phyloP scores from a whole-genome alignment of 2,113 vertebrate genomes.

The Strigops habroptila region DNA sequence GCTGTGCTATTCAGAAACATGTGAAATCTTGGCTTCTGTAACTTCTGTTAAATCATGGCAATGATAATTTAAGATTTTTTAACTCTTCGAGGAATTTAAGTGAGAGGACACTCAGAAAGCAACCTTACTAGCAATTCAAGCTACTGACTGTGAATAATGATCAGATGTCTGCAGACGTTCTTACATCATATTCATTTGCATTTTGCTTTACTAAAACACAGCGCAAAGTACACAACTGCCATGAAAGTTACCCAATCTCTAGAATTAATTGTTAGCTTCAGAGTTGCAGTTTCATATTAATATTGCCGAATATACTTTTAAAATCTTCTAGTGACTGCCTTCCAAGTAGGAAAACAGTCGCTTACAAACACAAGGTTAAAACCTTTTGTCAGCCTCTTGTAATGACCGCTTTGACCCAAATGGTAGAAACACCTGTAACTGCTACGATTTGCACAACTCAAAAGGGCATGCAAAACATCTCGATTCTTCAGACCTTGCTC shows the following conservation, averaged over 20 bases:
- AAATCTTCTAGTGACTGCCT: background rate
- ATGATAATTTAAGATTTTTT: background rate
- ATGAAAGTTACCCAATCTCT: background rate
- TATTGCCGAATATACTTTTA: background rate
- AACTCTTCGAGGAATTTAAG: background rate
- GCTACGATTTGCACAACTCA: background rate
- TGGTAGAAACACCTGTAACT: background rate
- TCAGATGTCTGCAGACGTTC: background rate
- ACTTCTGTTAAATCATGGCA: background rate
- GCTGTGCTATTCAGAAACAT: background rate
- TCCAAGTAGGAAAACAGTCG: background rate
- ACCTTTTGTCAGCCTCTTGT: background rate
- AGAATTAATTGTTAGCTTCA: background rate
- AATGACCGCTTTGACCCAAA: background rate
- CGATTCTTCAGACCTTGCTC: background rate
- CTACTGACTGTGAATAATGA: background rate
- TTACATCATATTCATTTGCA: background rate
- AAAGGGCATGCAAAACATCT: rapidly evolving
- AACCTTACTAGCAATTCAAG: background rate
- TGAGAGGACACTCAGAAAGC: background rate
- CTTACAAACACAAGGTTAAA: background rate
- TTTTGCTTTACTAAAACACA: conserved; percentile 15
- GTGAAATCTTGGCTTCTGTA: background rate
- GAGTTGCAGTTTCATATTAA: background rate
- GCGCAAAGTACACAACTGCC: background rate